Base-by-base conservation (phyloP, 2,797 vertebrate species). In the Erpetoichthys calabaricus region DNA sequence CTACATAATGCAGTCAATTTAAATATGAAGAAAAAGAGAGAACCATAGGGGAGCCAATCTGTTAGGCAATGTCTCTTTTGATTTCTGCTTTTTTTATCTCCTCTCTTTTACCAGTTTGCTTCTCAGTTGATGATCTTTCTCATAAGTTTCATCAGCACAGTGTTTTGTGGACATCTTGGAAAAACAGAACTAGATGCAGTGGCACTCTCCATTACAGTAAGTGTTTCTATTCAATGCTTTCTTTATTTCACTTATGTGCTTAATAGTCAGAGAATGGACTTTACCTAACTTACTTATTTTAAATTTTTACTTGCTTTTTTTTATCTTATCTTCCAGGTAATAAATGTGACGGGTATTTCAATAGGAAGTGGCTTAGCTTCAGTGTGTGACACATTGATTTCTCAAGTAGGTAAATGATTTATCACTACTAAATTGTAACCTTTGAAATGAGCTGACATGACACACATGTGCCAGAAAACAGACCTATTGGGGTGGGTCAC, bases 161-260 rank as follows among this genome's bases (percentile, higher is more conserved):
- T 92, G 58, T 94, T 93, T 79, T 91, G 91, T 59, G 91, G 91
- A 3, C 91, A 89, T 59, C 70, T 92, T 71, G 91, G 89, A 42
- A 87, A 68, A 63, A 73, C 67, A 0, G 83, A 91, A 64, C 76
- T 92, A 64, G 91, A 86, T 2, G 83, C 82, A 0, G 90, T 91
- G 4, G 70, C 76, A 0, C 74, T 94, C 45, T 89, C 90, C 0
- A 75, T 77, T 45, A 77, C 88, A 0, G 91, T 92, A 81, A 5
- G 86, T 76, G 63, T 62, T 5, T 3, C 41, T 58, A 10, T 45
- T 4, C 57, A 25, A 2, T 25, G 2, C 25, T 25, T 25, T 25
- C 25, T 25, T 25, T 25, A 25, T 25, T 25, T 25, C 25, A 25
- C 25, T 25, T 25, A 25, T 25, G 25, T 25, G 25, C 25, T 25